phyloP scores from a whole-genome alignment of 2,113 vertebrate genomes.

The Callopanchax toddi region DNA sequence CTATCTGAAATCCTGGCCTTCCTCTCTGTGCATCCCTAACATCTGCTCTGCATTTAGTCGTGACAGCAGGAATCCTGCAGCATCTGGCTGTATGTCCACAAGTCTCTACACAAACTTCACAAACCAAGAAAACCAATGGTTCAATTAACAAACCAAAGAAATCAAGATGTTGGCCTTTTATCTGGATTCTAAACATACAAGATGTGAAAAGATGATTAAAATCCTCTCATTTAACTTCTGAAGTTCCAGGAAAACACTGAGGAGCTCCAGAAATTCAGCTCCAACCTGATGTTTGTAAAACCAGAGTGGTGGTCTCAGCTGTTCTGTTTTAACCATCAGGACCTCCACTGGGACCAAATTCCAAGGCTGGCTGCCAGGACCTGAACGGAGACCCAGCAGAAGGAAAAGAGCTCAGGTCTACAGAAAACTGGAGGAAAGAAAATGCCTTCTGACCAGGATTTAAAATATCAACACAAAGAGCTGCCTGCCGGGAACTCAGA shows the following conservation, averaged over 20 bases:
- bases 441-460: conserved; percentile 15
- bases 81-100: conserved; percentile 2
- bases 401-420: conserved; percentile 61
- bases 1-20: conserved; percentile 62
- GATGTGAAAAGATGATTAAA: not conserved
- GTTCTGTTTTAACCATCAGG: conserved; percentile 69
- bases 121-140: not conserved
- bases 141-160: conserved; percentile 6
- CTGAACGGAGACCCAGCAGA: conserved; percentile 44
- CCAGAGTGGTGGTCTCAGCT: conserved; percentile 46
- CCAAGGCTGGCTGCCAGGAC: conserved; percentile 55
- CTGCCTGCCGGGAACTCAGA: too few species aligned
- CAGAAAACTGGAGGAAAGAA: conserved; percentile 31
- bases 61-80: conserved; percentile 77
- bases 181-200: not conserved
- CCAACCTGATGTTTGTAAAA: conserved; percentile 37
- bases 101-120: not conserved
- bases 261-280: conserved; percentile 25
- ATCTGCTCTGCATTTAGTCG: conserved; percentile 85
- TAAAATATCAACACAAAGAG: not conserved
- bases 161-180: not conserved
- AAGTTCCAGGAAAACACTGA: conserved; percentile 4
- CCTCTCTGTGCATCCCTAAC: conserved; percentile 71
- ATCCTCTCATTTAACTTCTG: not conserved
- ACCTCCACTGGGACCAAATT: conserved; percentile 59